Base-by-base conservation (phyloP, 2,797 vertebrate genomes). In the Alcedo atthis region DNA sequence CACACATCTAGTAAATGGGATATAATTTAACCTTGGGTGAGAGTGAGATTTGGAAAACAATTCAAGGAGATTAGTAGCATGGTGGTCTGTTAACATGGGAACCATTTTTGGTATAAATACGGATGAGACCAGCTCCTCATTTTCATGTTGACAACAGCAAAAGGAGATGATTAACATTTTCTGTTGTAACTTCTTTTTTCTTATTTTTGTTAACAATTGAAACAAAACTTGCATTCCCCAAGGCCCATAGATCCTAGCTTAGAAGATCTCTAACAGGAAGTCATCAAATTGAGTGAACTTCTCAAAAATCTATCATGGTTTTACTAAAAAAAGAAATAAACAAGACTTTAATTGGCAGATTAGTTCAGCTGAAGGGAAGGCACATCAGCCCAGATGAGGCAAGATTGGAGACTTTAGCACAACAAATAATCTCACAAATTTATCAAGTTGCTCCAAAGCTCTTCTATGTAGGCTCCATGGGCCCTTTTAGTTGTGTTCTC, bases 211-310 rank as follows among this genome's bases (percentile, higher is more conserved):
- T 13, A 66, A 15, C 57, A 71, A 85, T 42, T 62, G 55, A 83
- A 93, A 87, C 46, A 78, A 87, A 91, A 69, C 51, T 89, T 62
- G n/a, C 30, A 40, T 66, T 93, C 69, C 66, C 51, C 54, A 79
- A 54, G 59, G 64, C 30, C 48, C 51, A 14, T 0, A 55, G 61
- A 80, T 40, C 18, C 32, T 42, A 43, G 46, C 80, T 81, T 58
- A 83, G 66, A 81, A 49, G 48, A 81, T 63, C 51, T 90, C 64
- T 81, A 82, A 85, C 0, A 58, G 59, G 37, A 87, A 91, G 35
- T 42, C 46, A 87, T 35, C 5, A 26, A 83, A 90, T 61, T 24
- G 35, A 75, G 15, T 48, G 62, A 87, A 66, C 30, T 58, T 40
- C 74, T 75, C 59, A 77, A 87, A 95, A 90, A 69, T 46, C 51